Evolutionary conservation across 2,888 invertebrate genomes (phyloP).

Genomic region (Parelbella ahira): DNA sequence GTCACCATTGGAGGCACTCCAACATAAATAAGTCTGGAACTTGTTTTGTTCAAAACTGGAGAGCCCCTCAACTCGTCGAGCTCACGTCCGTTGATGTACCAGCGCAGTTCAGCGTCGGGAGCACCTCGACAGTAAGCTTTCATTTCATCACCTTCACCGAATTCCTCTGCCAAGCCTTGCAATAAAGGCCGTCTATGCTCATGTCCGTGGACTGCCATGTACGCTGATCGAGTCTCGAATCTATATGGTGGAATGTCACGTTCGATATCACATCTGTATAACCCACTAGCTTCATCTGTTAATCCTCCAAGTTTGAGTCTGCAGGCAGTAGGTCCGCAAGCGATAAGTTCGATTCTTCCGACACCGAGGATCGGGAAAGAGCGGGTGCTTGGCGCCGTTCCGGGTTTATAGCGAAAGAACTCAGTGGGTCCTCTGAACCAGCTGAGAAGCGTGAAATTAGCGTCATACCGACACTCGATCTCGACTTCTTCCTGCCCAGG

Average conservation of each 20-base stretch:
- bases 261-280: constrained; percentile 68
- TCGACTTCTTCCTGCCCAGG: constrained; percentile 56
- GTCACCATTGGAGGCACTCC: constrained; percentile 72
- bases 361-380: constrained; percentile 61
- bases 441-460: constrained; percentile 68
- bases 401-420: constrained; percentile 68
- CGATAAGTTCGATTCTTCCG: constrained; percentile 54
- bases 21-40: constrained; percentile 51
- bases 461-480: constrained; percentile 66
- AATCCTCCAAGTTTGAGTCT: constrained; percentile 53
- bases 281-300: constrained; percentile 61
- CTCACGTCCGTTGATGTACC: constrained; percentile 67
- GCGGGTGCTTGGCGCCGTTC: constrained; percentile 55
- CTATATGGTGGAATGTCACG: constrained; percentile 59
- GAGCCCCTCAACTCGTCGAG: constrained; percentile 49
- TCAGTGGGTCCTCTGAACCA: constrained; percentile 68
- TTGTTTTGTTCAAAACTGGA: constrained; percentile 44
- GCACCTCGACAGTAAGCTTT: constrained; percentile 60
- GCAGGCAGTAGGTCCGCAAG: constrained; percentile 62
- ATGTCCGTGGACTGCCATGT: constrained; percentile 60
- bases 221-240: constrained; percentile 53
- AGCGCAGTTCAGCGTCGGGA: constrained; percentile 54
- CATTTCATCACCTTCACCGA: constrained; percentile 57
- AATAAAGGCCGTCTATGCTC: constrained; percentile 53
- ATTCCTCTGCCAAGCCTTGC: constrained; percentile 57